Percentiles rank a stretch among this genome's conserved stretches.
Evolutionary conservation across 2,113 vertebrate genomes (phyloP).

Genomic region (Fulica atra): DNA sequence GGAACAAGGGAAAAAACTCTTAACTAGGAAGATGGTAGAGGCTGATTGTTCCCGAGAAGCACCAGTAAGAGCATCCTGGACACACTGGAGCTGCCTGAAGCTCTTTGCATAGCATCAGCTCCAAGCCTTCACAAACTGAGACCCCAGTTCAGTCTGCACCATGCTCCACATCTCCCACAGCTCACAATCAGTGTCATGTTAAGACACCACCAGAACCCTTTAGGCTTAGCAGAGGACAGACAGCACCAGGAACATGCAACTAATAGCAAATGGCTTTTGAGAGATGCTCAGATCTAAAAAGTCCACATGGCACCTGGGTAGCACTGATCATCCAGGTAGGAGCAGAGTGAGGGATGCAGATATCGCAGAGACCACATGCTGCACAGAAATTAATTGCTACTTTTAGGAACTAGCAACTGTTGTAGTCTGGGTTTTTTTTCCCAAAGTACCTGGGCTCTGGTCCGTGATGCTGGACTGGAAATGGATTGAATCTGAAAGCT

Average conservation of each 20-base stretch:
- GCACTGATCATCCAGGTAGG: not conserved
- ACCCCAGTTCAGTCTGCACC: accelerated
- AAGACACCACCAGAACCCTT: not conserved
- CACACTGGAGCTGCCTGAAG: not conserved
- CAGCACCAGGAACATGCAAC: not conserved
- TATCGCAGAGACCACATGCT: accelerated
- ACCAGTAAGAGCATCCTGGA: not conserved
- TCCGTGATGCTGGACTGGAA: not conserved
- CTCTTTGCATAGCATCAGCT: not conserved
- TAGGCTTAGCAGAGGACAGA: not conserved
- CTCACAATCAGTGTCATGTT: accelerated
- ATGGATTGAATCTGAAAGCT: not conserved
- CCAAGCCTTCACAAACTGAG: not conserved
- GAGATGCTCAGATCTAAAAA: not conserved
- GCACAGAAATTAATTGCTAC: not conserved
- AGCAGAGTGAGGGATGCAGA: not conserved
- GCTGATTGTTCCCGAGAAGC: accelerated
- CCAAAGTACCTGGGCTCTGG: not conserved
- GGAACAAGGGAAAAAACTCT: not conserved
- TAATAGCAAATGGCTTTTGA: not conserved
- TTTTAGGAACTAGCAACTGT: not conserved
- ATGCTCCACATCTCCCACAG: accelerated
- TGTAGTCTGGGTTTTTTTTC: not conserved
- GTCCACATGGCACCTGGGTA: accelerated
- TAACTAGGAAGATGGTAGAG: not conserved